Percentiles rank a stretch among this genome's conserved stretches.
Evolutionary conservation across 2,888 invertebrate genomes (phyloP).

Genomic region (Stegophylla sp.): DNA sequence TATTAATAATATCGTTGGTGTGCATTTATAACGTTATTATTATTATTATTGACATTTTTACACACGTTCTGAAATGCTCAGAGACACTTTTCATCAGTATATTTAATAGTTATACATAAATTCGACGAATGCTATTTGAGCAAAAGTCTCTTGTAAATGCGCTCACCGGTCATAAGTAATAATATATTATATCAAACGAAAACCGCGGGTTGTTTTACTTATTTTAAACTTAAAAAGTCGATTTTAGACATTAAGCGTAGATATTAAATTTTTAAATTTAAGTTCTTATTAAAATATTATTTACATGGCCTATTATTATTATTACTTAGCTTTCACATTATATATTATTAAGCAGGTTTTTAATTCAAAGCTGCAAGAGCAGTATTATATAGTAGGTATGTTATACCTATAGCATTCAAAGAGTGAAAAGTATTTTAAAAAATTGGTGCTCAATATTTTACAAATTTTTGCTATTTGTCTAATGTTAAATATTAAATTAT

Average conservation of each 20-base stretch:
- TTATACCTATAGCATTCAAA: background rate
- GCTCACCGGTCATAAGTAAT: too few relatives aligned
- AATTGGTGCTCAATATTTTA: constrained; percentile 40
- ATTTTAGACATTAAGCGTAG: too few relatives aligned
- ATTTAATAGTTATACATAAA: background rate
- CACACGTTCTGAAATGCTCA: background rate
- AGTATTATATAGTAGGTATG: too few relatives aligned
- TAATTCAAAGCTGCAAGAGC: background rate
- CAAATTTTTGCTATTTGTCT: background rate
- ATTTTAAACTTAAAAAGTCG: too few relatives aligned
- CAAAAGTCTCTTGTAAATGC: too few relatives aligned
- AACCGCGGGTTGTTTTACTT: too few relatives aligned
- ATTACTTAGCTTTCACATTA: background rate
- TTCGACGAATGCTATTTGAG: too few relatives aligned
- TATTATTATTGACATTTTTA: background rate
- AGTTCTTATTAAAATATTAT: background rate
- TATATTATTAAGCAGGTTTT: background rate
- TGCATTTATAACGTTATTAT: background rate
- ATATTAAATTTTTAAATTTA: too few relatives aligned
- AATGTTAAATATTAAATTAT: background rate
- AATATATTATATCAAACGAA: too few relatives aligned
- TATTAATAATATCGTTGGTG: background rate
- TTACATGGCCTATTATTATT: background rate
- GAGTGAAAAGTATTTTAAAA: constrained; percentile 13
- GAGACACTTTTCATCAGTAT: background rate